phyloP scores from a whole-genome alignment of 2,797 vertebrate genomes.

The Esox masquinongy region DNA sequence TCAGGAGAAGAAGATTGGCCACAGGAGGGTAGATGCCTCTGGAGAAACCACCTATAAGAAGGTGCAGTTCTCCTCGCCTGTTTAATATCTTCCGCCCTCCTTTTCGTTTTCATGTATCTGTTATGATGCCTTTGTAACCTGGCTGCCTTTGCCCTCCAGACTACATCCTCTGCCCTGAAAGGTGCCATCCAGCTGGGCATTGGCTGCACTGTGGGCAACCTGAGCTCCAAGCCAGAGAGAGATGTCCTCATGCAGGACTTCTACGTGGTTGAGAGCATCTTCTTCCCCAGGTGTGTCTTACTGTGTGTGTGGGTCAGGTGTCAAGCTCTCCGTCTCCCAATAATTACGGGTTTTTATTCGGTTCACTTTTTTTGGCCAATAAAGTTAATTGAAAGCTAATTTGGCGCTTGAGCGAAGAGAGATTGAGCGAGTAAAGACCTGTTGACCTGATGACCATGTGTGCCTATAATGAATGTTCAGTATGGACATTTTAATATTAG shows the following conservation, averaged over 20 bases:
- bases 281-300: conserved; percentile 88
- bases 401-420: too few relatives aligned
- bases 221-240: conserved; percentile 96
- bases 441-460: too few relatives aligned
- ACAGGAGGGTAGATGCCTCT: conserved; percentile 90
- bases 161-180: conserved; percentile 94
- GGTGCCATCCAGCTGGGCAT: conserved; percentile 97
- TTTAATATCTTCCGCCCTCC: background rate
- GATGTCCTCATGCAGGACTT: conserved; percentile 99
- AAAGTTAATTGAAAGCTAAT: too few relatives aligned
- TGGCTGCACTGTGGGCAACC: conserved; percentile 96
- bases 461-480: too few relatives aligned
- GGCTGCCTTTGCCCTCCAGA: conserved; percentile 69
- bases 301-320: background rate
- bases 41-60: conserved; percentile 98
- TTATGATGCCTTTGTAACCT: background rate
- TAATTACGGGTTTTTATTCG: too few relatives aligned
- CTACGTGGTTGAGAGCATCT: conserved; percentile 97
- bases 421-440: too few relatives aligned
- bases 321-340: background rate
- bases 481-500: too few relatives aligned
- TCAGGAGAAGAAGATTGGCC: conserved; percentile 92
- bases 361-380: too few relatives aligned
- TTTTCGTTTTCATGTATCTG: background rate
- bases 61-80: conserved; percentile 60